Base-by-base conservation (phyloP, 64 coral and sea anemone genomes). In the Pocillopora verrucosa region DNA sequence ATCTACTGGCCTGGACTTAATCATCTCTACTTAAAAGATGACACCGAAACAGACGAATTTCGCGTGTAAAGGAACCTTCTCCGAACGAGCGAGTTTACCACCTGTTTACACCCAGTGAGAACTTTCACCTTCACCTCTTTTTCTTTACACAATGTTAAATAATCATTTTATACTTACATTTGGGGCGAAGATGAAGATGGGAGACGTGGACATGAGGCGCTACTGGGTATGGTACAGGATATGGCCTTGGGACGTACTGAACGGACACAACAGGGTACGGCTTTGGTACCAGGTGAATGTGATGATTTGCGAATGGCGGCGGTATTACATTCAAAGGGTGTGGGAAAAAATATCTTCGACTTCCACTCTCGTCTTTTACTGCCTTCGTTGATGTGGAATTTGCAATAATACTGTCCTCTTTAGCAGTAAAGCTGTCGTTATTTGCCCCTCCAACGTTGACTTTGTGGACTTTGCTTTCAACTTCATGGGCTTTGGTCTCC, bases 251-350 rank as follows among this genome's bases (percentile, higher is more conserved):
- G 1, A 98, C 92, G 68, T 91, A 98, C 15, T 88, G 88, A 12
- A 98, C 89, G 11, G 88, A 94, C 60, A 74, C 37, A 24, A 98
- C 93, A n/a, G 96, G 96, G 72, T 84, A 98, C 13, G 96, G 96
- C 80, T 95, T 89, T 4, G 93, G 93, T 19, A 95, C 84, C 75
- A 87, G 88, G 56, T 91, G 93, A 17, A 93, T 73, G 9, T 87
- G 93, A n/a, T 92, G 90, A 35, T 87, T 25, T 5, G 77, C 65
- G 10, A 91, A 16, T 9, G 93, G 41, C 41, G 41, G 41, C 7
- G 41, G 88, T 65, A 51, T 72, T 7, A 91, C 65, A 24, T 87
- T 72, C 4, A 94, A 20, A 30, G 63, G 64, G 14, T 85, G 82
- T 56, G 69, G 37, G 15, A 62, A 19, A 45, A 88, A 88, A 60